These are phyloP conservation scores for Phoeniculus purpureus DNA, from an alignment of 2,797 vertebrate genomes.

Conservation along the genomic window DNA sequence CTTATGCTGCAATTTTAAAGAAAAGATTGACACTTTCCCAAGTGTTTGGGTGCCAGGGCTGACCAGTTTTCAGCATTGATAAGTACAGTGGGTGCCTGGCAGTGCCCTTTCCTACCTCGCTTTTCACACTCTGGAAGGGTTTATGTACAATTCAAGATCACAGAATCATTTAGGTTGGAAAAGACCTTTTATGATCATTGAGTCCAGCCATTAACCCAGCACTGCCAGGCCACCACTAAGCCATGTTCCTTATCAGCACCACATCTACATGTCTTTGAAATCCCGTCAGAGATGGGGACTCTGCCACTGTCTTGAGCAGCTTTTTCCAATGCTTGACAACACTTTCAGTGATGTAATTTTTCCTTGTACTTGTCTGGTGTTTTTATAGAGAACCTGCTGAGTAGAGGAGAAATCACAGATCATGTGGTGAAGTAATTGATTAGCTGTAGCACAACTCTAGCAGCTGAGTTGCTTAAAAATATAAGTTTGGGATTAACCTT, in stretches of 20 bases:
- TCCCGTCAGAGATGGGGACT: no score
- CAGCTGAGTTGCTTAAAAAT: not conserved
- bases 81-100: not conserved
- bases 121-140: not conserved
- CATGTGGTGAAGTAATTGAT: rapidly evolving
- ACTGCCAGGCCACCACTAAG: no score
- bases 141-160: not conserved
- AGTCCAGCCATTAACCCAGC: no score
- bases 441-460: not conserved
- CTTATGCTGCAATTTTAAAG: not conserved
- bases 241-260: no score
- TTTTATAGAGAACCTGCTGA: not conserved
- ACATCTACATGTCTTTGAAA: no score
- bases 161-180: no score
- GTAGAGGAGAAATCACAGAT: not conserved
- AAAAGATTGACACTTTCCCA: not conserved
- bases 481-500: conserved; percentile 9
- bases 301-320: no score
- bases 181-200: no score
- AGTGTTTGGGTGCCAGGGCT: not conserved
- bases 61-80: rapidly evolving
- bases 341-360: not conserved
- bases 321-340: no score
- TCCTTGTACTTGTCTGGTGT: not conserved
- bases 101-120: not conserved